phyloP scores from a whole-genome alignment of 2,113 vertebrate genomes.

The Oncorhynchus nerka region DNA sequence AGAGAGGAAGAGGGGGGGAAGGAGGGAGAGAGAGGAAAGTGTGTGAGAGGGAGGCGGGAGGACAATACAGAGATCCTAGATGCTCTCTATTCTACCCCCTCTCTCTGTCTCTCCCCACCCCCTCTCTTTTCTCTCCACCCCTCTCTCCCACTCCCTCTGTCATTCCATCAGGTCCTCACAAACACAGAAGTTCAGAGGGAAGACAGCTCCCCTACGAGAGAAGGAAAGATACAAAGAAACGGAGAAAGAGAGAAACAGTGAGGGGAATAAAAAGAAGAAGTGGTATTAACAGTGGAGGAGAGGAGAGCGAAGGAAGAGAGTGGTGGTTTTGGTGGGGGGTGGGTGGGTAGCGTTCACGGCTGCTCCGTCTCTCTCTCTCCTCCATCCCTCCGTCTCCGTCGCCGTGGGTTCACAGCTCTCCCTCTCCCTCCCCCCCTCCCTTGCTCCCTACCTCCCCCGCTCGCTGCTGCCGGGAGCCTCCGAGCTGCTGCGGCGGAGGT shows the following conservation, averaged over 20 bases:
- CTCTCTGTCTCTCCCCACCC: not conserved
- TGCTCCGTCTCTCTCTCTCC: slow-evolving; percentile 32
- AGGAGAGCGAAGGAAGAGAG: slow-evolving; percentile 1
- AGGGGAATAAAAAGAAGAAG: slow-evolving; percentile 1
- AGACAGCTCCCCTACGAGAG: slow-evolving; percentile 49
- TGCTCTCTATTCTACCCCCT: slow-evolving; percentile 2
- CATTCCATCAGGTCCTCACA: slow-evolving; percentile 61
- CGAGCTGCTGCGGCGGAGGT: slow-evolving; percentile 62
- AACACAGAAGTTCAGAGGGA: slow-evolving; percentile 49
- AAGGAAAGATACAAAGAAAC: slow-evolving; percentile 31
- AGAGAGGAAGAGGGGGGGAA: slow-evolving; percentile 2
- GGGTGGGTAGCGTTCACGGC: slow-evolving; percentile 8
- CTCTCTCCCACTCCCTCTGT: slow-evolving; percentile 34
- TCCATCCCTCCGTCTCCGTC: slow-evolving; percentile 30
- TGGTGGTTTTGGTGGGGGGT: slow-evolving; percentile 22
- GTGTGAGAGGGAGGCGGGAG: not conserved
- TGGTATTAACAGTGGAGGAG: not conserved
- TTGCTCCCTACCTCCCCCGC: slow-evolving; percentile 78
- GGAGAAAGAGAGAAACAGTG: slow-evolving; percentile 19
- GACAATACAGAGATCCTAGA: slow-evolving; percentile 13
- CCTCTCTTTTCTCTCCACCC: slow-evolving; percentile 7
- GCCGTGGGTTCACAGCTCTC: slow-evolving; percentile 78
- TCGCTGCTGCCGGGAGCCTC: slow-evolving; percentile 67
- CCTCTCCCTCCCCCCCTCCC: slow-evolving; percentile 74
- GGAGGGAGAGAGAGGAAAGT: slow-evolving; percentile 2